A percentile compares a stretch with the other conserved stretches of the same genome.
These are phyloP conservation scores for Falco biarmicus DNA, from an alignment of 2,797 vertebrate genomes.

Conservation along the genomic window DNA sequence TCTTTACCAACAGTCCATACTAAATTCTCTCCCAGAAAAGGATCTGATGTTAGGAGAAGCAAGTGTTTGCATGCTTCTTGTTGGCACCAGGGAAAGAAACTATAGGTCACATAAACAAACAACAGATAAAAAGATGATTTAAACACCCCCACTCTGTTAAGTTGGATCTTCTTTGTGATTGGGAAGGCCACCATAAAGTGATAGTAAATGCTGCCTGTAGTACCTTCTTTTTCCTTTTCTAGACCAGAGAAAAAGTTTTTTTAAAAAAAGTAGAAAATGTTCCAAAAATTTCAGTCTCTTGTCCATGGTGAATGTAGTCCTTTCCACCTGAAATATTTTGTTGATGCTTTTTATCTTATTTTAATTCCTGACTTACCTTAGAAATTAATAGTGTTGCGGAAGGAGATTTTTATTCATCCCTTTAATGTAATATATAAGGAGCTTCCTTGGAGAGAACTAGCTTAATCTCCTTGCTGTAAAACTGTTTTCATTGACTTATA, in stretches of 20 bases:
- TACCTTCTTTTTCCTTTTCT: background rate
- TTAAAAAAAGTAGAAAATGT: background rate
- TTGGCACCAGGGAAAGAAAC: background rate
- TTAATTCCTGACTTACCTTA: background rate
- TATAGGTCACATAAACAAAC: background rate
- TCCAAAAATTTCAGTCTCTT: background rate
- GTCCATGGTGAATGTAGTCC: background rate
- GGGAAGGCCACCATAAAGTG: background rate
- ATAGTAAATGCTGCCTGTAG: background rate
- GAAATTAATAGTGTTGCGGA: background rate
- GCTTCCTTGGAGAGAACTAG: background rate
- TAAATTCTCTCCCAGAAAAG: background rate
- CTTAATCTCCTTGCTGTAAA: background rate
- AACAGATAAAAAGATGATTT: background rate
- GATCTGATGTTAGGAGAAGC: background rate
- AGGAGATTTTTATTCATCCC: background rate
- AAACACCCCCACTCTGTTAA: background rate
- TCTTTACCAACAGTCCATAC: background rate
- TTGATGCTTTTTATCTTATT: background rate
- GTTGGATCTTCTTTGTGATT: background rate
- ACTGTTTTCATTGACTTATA: background rate
- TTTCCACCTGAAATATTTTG: background rate
- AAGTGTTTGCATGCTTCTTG: background rate
- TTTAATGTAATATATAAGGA: background rate
- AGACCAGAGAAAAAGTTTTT: background rate